Evolutionary conservation across 2,797 vertebrate genomes (phyloP), one percentile per base, ranked within the genome.

Genomic region (Anomalospiza imberbis): DNA sequence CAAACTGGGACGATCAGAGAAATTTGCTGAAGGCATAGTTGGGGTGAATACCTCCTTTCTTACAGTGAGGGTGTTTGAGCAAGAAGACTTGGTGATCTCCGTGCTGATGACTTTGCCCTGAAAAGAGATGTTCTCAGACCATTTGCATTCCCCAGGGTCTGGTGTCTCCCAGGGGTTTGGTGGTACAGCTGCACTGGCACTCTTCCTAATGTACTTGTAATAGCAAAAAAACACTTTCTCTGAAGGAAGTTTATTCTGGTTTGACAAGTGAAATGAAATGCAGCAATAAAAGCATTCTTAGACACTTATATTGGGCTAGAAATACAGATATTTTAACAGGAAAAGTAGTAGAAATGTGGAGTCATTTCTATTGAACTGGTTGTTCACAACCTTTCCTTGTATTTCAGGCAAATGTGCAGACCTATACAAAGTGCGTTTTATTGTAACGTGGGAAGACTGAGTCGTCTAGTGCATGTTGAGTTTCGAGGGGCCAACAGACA

Each of bases 101-200:
- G 6, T 1, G 4, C 72, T 94, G 88, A 87, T 89, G 91, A 70
- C 82, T 93, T 94, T 83, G 21, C 44, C 55, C 66, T 94, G 78
- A 68, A 93, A 94, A 89, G 65, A 80, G 51, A 82, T 89, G 82
- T 83, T 94, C 91, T 94, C 82, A 95, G 82, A 85, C 54, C 79
- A 36, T 75, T 93, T 92, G 48, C 55, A n/a, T 85, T 95, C 92
- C 88, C 75, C 32, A 24, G 68, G 48, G 89, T 53, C 65, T 92
- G 76, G 44, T 94, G 66, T 88, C 85, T 93, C 85, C 81, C 76
- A 73, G 60, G 90, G 87, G 70, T 73, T 91, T 84, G 85, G 70
- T 92, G 85, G 89, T 89, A 89, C 85, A 94, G 96, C 93, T 96
- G 88, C 26, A 3, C 83, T 93, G 93, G 86, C 90, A 65, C 18